These are phyloP conservation scores for Synergus japonicus DNA, from an alignment of 2,888 invertebrate genomes.

Conservation along the genomic window DNA sequence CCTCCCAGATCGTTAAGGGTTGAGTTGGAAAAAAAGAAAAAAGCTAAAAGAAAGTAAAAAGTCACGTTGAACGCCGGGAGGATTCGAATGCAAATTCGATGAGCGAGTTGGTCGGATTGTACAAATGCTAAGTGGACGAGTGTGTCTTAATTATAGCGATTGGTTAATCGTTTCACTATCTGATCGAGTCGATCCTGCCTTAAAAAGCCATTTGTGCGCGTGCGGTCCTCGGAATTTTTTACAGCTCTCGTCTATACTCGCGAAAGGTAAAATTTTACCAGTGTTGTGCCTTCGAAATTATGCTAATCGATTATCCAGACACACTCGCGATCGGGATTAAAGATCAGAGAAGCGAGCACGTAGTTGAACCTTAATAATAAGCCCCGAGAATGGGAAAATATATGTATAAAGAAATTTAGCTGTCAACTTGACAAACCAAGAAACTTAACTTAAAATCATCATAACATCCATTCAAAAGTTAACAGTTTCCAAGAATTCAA, in stretches of 20 bases:
- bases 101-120: slow-evolving; percentile 60
- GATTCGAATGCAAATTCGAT: slow-evolving; percentile 70
- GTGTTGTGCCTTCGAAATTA: slow-evolving; percentile 20
- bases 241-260: slow-evolving; percentile 8
- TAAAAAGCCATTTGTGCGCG: slow-evolving; percentile 42
- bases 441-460: not conserved
- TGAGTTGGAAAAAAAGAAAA: slow-evolving; percentile 15
- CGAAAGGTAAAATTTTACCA: not conserved
- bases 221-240: slow-evolving; percentile 29
- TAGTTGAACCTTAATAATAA: not conserved
- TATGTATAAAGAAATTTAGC: not conserved
- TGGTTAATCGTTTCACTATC: slow-evolving; percentile 72
- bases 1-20: slow-evolving; percentile 64
- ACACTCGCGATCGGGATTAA: not conserved
- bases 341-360: not conserved
- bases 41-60: not conserved
- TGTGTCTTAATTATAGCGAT: slow-evolving; percentile 74
- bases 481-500: not conserved
- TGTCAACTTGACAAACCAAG: not conserved
- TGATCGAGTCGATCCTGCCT: slow-evolving; percentile 57
- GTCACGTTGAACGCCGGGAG: slow-evolving; percentile 48
- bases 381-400: not conserved
- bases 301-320: slow-evolving; percentile 26
- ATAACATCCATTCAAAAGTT: too few relatives aligned
- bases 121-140: slow-evolving; percentile 69